A percentile compares a stretch with the other conserved stretches of the same genome.
phyloP scores from a whole-genome alignment of 2,888 invertebrate genomes.

The Arctia plantaginis region DNA sequence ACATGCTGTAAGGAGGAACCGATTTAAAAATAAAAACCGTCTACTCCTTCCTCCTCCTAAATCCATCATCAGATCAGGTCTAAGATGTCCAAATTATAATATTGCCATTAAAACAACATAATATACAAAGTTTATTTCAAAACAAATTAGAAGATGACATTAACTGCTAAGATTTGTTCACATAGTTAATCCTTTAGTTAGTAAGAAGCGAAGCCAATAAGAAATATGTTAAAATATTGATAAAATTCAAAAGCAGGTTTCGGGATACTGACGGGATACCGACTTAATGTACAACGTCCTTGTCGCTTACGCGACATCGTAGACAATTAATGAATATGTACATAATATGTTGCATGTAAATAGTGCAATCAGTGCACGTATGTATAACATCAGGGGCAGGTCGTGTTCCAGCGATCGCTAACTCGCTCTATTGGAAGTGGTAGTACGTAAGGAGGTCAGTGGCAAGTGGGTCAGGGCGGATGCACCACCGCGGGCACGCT shows the following conservation, averaged over 20 bases:
- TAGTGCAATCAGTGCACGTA: slow-evolving; percentile 62
- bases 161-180: no score
- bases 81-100: no score
- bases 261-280: not conserved
- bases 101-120: no score
- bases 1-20: no score
- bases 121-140: not conserved
- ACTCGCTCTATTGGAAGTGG: slow-evolving; percentile 40
- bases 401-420: slow-evolving; percentile 53
- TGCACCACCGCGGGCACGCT: slow-evolving; percentile 67
- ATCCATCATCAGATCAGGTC: not conserved
- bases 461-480: slow-evolving; percentile 82
- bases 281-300: not conserved
- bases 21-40: not conserved
- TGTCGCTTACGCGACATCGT: not conserved
- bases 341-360: slow-evolving; percentile 53
- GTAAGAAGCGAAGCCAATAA: not conserved
- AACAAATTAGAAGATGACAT: not conserved
- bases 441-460: slow-evolving; percentile 67
- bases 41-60: not conserved
- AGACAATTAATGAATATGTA: slow-evolving; percentile 29
- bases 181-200: no score
- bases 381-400: slow-evolving; percentile 45
- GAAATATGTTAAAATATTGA: not conserved
- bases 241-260: not conserved